These are phyloP conservation scores for Galbula dea DNA, from an alignment of 2,113 vertebrate genomes.

Conservation along the genomic window DNA sequence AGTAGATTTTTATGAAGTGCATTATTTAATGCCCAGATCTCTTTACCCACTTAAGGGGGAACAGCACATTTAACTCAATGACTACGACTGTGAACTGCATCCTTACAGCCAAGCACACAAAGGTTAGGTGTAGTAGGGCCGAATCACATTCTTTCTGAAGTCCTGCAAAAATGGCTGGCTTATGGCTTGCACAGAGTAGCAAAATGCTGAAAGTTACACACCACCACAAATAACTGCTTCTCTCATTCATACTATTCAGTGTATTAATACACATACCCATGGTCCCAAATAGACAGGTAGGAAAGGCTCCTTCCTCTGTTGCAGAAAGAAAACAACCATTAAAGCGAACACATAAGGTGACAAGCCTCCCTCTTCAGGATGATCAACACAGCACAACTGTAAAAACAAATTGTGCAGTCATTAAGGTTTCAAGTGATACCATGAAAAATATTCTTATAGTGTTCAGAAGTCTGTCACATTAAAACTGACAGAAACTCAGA, in stretches of 20 bases:
- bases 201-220: not conserved
- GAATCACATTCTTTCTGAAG: not conserved
- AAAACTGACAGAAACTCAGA: not conserved
- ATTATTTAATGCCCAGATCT: not conserved
- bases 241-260: not conserved
- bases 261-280: conserved; percentile 74
- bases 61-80: not conserved
- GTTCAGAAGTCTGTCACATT: not conserved
- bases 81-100: not conserved
- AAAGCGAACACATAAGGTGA: conserved; percentile 86
- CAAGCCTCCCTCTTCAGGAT: conserved; percentile 88
- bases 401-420: not conserved
- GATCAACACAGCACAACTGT: conserved; percentile 87
- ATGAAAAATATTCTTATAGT: not conserved
- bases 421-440: not conserved
- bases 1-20: not conserved
- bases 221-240: not conserved
- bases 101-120: not conserved
- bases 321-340: conserved; percentile 91
- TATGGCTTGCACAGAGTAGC: not conserved
- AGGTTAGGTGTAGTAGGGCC: not conserved
- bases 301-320: conserved; percentile 86
- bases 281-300: conserved; percentile 88
- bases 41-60: not conserved
- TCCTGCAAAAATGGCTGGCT: not conserved